Evolutionary conservation across 2,797 vertebrate genomes (phyloP).

Genomic region (Micropoecilia bifurca): DNA sequence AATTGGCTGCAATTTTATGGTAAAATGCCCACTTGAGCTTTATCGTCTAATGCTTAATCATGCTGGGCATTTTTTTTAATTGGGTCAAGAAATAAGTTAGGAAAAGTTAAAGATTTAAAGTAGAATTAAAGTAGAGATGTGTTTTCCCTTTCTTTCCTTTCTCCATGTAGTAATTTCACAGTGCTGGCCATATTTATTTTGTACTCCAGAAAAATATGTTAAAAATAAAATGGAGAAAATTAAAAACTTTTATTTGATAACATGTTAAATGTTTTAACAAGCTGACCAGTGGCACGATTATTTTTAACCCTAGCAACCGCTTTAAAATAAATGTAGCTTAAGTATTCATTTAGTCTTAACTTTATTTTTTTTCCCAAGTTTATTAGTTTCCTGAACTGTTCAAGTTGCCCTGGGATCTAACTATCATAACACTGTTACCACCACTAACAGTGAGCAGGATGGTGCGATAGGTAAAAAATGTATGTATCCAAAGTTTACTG

Average conservation of each 20-base stretch:
- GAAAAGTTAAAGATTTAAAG: background rate
- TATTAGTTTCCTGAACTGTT: background rate
- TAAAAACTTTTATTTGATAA: background rate
- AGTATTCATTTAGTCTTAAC: background rate
- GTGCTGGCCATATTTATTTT: background rate
- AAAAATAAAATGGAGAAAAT: background rate
- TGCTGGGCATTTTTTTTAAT: conserved; percentile 55
- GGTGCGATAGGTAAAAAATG: background rate
- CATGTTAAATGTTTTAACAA: background rate
- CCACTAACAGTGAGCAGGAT: background rate
- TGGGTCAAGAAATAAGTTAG: conserved; percentile 35
- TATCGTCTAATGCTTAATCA: conserved; percentile 77
- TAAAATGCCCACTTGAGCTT: conserved; percentile 75
- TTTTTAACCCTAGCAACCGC: background rate
- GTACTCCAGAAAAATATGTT: background rate
- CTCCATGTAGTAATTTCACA: background rate
- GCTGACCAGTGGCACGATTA: background rate
- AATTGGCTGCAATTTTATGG: conserved; percentile 73
- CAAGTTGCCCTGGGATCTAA: background rate
- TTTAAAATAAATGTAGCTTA: background rate
- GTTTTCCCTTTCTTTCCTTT: background rate
- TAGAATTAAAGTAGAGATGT: background rate
- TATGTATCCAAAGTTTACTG: background rate
- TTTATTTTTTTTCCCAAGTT: background rate
- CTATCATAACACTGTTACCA: background rate